These are phyloP conservation scores for Ictalurus punctatus DNA, from an alignment of 2,113 vertebrate genomes.

Conservation along the genomic window DNA sequence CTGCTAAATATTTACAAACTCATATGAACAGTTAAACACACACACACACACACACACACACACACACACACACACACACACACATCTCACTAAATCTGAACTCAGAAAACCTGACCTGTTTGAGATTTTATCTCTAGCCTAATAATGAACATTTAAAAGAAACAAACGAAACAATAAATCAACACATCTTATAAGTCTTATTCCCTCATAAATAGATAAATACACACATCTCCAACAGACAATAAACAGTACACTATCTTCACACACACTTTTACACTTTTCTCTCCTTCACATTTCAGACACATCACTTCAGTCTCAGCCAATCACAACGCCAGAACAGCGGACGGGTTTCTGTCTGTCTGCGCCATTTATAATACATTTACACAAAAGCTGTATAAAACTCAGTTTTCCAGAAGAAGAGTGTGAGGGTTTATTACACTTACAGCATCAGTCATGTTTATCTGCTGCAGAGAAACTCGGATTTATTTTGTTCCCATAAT, in stretches of 20 bases:
- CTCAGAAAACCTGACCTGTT: neutral
- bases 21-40: neutral
- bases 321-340: neutral
- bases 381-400: neutral
- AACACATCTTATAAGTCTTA: neutral
- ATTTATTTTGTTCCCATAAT: neutral
- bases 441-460: neutral
- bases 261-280: neutral
- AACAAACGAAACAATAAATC: neutral
- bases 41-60: neutral
- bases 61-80: too few relatives aligned
- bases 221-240: neutral
- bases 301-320: neutral
- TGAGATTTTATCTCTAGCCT: neutral
- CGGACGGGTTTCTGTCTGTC: neutral
- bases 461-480: neutral
- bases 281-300: neutral
- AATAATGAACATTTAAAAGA: neutral
- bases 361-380: neutral
- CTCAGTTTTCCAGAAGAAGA: neutral
- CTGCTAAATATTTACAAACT: neutral
- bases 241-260: neutral
- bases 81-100: too few relatives aligned
- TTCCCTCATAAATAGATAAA: neutral
- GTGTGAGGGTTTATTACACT: neutral